Percentiles rank a stretch among this genome's conserved stretches.
Evolutionary conservation across 1,140 invertebrate genomes (phyloP).

Genomic region (Harpegnathos saltator): DNA sequence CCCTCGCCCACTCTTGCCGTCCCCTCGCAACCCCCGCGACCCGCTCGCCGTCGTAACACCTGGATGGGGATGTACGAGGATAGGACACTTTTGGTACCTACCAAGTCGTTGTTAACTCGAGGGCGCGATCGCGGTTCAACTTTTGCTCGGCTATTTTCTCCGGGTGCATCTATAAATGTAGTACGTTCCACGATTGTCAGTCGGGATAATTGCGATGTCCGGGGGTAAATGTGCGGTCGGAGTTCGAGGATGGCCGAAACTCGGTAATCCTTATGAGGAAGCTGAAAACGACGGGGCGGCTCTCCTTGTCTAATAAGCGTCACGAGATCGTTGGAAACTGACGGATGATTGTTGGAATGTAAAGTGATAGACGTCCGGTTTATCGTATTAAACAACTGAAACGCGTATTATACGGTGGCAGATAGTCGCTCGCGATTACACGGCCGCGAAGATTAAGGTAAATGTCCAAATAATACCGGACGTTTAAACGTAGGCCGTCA

Average conservation of each 20-base stretch:
- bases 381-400: no score
- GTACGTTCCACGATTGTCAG: not conserved
- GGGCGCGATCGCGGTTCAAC: not conserved
- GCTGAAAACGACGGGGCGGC: not conserved
- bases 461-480: no score
- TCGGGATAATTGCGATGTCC: slow-evolving; percentile 10
- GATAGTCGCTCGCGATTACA: no score
- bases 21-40: no score
- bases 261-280: not conserved
- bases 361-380: no score
- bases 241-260: not conserved
- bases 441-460: no score
- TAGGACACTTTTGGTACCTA: slow-evolving; percentile 11
- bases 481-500: no score
- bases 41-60: slow-evolving; percentile 18
- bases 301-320: not conserved
- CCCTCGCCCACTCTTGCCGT: no score
- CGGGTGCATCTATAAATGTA: not conserved
- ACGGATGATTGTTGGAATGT: no score
- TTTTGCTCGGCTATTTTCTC: not conserved
- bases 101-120: not conserved
- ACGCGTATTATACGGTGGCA: no score
- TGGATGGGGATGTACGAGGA: slow-evolving; percentile 3
- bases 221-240: not conserved
- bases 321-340: not conserved